Conservation (phyloP, 1,140 invertebrate genomes). For the Amyelois transitella region DNA sequence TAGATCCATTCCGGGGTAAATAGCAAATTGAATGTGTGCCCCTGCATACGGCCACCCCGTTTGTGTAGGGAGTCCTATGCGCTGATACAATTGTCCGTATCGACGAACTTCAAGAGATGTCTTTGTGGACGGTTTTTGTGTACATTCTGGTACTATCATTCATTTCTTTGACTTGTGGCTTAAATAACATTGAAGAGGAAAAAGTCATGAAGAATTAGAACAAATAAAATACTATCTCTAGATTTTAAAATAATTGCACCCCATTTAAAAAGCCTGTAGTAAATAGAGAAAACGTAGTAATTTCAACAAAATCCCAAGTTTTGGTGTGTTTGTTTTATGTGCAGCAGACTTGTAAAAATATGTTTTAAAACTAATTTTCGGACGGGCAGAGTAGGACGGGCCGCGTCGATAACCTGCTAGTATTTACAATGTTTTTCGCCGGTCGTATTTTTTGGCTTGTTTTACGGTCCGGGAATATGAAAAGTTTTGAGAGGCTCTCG, state of each 20-base stretch:
- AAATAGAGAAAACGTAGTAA: too few relatives aligned
- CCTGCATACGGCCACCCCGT: conserved; percentile 23
- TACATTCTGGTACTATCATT: too few relatives aligned
- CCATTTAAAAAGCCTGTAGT: too few relatives aligned
- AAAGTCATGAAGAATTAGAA: too few relatives aligned
- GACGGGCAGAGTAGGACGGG: conserved; percentile 23
- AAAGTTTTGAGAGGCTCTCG: conserved; percentile 71
- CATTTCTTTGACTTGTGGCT: neutral
- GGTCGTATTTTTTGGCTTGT: conserved; percentile 71
- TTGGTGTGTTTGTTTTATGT: too few relatives aligned
- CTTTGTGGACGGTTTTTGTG: neutral
- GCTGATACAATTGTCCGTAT: conserved; percentile 7
- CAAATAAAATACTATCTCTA: too few relatives aligned
- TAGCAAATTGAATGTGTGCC: conserved; percentile 72
- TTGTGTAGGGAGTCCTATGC: conserved; percentile 12
- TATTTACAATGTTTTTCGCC: conserved; percentile 73
- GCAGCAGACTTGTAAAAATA: conserved; percentile 37
- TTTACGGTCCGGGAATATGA: conserved; percentile 71
- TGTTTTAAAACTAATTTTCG: conserved; percentile 68
- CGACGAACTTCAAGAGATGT: neutral
- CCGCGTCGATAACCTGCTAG: conserved; percentile 56
- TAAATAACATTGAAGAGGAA: neutral
- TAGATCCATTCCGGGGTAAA: conserved; percentile 74
- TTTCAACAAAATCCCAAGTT: too few relatives aligned
- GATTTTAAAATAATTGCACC: too few relatives aligned